These are phyloP conservation scores for Heliconius ismenius DNA, from an alignment of 2,888 invertebrate species.

Conservation along the genomic window DNA sequence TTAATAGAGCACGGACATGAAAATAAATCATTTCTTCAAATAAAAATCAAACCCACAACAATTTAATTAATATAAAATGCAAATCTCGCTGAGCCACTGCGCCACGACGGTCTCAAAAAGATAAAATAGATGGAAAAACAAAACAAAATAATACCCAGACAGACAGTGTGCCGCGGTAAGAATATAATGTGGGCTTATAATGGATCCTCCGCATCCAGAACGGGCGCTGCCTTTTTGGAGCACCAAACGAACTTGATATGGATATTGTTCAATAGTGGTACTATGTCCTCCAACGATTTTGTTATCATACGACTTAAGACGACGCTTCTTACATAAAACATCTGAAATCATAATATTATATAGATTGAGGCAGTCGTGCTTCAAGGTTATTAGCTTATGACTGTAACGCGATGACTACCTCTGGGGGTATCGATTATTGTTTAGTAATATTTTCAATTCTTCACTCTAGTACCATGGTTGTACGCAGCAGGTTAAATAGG, in stretches of 20 bases:
- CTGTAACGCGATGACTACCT: no score
- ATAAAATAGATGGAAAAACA: not conserved
- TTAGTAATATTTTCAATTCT: no score
- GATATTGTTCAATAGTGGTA: conserved; percentile 58
- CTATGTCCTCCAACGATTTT: conserved; percentile 69
- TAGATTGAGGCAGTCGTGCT: no score
- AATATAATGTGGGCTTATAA: conserved; percentile 58
- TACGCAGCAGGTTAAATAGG: no score
- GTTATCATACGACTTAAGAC: not conserved
- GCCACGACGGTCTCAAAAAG: not conserved
- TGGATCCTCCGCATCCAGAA: conserved; percentile 72
- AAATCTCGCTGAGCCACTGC: not conserved
- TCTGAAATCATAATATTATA: conserved; percentile 8
- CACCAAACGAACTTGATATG: conserved; percentile 66
- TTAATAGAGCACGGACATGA: no score
- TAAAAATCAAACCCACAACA: no score
- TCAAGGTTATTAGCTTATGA: no score
- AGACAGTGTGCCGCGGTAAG: conserved; percentile 76
- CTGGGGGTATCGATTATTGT: no score
- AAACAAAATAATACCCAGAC: conserved; percentile 27
- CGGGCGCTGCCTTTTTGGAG: conserved; percentile 48
- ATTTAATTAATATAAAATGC: not conserved
- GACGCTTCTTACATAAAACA: conserved; percentile 10
- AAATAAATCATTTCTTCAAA: no score
- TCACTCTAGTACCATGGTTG: no score